Conservation (phyloP, 2,797 vertebrate genomes). For the Artibeus jamaicensis region DNA sequence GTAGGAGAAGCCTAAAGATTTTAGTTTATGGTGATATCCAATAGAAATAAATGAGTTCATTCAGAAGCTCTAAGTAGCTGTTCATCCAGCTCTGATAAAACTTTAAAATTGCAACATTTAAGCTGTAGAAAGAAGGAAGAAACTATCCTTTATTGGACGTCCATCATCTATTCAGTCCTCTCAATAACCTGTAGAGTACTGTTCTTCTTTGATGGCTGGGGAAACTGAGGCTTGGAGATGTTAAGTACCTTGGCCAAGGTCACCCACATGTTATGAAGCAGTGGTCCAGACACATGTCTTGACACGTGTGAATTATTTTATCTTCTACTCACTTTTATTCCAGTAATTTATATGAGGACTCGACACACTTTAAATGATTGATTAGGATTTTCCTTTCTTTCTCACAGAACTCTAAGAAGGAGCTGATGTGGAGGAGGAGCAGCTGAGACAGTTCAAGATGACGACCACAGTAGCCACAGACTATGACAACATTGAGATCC, state of each 20-base stretch:
- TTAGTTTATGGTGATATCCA: background rate
- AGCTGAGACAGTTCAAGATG: conserved; percentile 88
- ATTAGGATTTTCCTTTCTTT: background rate
- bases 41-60: background rate
- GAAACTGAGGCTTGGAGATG: background rate
- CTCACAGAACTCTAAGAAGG: conserved; percentile 84
- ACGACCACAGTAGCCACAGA: conserved; percentile 94
- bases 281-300: background rate
- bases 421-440: conserved; percentile 87
- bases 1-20: background rate
- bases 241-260: background rate
- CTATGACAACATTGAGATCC: conserved; percentile 96
- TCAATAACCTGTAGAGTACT: background rate
- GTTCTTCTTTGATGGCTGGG: background rate
- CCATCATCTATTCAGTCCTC: background rate
- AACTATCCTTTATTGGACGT: background rate
- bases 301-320: background rate
- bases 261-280: background rate
- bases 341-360: background rate
- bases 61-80: background rate
- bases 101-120: background rate
- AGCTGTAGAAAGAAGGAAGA: background rate
- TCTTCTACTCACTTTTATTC: background rate
- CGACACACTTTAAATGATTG: background rate
- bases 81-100: background rate